Conservation (phyloP, 2,797 vertebrate species). For the Oreortyx pictus region DNA sequence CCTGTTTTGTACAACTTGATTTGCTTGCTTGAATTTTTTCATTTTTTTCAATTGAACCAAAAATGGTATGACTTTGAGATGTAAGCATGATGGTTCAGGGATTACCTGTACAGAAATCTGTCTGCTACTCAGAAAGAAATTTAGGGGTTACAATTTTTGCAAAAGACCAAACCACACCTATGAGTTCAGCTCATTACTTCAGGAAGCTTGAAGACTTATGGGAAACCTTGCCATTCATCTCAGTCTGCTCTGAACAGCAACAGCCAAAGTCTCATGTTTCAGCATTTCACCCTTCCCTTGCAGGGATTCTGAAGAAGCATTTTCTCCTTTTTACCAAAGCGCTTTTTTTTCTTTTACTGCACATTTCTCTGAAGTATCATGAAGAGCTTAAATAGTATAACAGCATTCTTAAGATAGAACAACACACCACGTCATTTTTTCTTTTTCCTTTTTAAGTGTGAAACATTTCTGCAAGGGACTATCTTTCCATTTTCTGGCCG, state of each 20-base stretch:
- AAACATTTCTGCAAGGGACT: background rate
- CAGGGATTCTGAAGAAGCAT: background rate
- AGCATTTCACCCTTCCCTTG: background rate
- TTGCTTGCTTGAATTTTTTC: background rate
- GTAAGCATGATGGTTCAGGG: background rate
- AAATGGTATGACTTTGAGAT: background rate
- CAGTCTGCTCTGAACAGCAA: background rate
- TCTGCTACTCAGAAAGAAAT: background rate
- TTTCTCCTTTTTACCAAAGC: background rate
- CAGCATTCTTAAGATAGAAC: background rate
- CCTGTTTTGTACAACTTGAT: background rate
- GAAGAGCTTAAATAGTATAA: background rate
- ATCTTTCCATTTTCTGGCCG: background rate
- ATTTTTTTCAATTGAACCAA: background rate
- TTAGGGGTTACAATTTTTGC: background rate
- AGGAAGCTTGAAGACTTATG: accelerated
- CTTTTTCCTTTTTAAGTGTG: background rate
- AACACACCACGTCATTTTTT: background rate
- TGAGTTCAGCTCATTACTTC: accelerated
- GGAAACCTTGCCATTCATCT: background rate
- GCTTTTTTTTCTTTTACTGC: background rate
- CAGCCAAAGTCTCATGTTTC: background rate
- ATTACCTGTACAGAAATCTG: background rate
- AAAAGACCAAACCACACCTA: background rate
- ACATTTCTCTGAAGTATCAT: background rate